Evolutionary conservation across 2,797 vertebrate species (phyloP).

Genomic region (Onychomys leucogaster): DNA sequence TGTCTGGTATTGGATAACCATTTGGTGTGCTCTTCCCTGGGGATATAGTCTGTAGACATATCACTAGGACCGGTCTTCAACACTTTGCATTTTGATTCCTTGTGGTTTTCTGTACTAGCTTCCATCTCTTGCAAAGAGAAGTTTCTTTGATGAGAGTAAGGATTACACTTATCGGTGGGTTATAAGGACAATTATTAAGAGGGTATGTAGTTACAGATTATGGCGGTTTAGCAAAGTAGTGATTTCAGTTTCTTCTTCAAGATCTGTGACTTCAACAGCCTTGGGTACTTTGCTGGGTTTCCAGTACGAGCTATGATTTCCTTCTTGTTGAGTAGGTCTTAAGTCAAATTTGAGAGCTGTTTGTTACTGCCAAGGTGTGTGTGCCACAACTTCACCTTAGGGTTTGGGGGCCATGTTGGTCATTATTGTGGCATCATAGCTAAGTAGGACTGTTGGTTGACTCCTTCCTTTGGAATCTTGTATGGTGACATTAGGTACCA

Average conservation of each 20-base stretch:
- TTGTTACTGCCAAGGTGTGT: no score
- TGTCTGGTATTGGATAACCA: not conserved
- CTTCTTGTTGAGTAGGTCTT: not conserved
- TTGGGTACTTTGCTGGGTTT: not conserved
- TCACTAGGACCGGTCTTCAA: not conserved
- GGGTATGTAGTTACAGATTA: not conserved
- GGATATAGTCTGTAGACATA: not conserved
- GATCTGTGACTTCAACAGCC: not conserved
- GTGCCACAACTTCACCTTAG: no score
- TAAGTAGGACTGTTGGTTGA: no score
- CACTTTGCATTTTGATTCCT: not conserved
- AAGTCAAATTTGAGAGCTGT: no score
- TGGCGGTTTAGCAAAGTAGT: no score
- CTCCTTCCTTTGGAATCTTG: no score
- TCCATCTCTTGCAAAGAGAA: not conserved
- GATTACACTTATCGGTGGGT: not conserved
- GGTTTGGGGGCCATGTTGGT: no score
- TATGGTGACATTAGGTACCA: no score
- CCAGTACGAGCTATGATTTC: not conserved
- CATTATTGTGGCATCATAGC: no score
- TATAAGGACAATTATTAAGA: not conserved
- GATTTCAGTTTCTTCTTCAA: not conserved
- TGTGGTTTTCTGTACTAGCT: not conserved
- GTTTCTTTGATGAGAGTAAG: not conserved
- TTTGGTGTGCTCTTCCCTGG: not conserved